A percentile compares a stretch with the other conserved stretches of the same genome.
Conservation (phyloP, 2,113 vertebrate genomes). For the Cryptotis parvus region DNA sequence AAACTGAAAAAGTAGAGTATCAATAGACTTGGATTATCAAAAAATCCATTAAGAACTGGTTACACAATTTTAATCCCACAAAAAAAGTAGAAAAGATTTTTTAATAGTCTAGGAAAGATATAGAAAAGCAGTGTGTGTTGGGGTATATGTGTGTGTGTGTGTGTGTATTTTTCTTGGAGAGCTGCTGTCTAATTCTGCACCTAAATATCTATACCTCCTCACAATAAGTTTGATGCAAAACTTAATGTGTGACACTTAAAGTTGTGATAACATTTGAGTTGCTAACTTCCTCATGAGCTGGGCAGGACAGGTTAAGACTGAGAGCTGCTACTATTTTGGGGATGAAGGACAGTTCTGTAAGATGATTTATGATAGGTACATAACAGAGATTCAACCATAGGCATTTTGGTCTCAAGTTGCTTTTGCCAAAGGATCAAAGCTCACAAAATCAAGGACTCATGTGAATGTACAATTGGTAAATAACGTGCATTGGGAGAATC, state of each 20-base stretch:
- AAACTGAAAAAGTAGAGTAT: neutral
- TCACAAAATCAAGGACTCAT: neutral
- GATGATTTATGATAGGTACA: neutral
- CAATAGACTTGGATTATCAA: neutral
- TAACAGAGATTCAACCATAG: neutral
- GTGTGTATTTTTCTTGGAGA: neutral
- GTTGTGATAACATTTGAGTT: neutral
- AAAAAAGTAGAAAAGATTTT: neutral
- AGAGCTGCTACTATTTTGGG: neutral
- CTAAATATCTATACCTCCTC: neutral
- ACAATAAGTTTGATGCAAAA: neutral
- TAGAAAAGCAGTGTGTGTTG: neutral
- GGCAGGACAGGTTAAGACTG: neutral
- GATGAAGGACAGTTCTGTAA: neutral
- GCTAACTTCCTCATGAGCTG: neutral
- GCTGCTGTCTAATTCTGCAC: too few relatives aligned
- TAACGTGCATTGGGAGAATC: neutral
- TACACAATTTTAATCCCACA: neutral
- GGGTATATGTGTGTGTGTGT: too few relatives aligned
- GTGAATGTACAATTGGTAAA: neutral
- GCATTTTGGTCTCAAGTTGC: neutral
- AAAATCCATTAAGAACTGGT: neutral
- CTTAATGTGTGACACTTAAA: neutral
- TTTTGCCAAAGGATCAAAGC: neutral
- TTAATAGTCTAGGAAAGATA: conserved; percentile 2